These are phyloP conservation scores for Nibea coibor DNA, from an alignment of 2,113 vertebrate genomes.

Conservation along the genomic window DNA sequence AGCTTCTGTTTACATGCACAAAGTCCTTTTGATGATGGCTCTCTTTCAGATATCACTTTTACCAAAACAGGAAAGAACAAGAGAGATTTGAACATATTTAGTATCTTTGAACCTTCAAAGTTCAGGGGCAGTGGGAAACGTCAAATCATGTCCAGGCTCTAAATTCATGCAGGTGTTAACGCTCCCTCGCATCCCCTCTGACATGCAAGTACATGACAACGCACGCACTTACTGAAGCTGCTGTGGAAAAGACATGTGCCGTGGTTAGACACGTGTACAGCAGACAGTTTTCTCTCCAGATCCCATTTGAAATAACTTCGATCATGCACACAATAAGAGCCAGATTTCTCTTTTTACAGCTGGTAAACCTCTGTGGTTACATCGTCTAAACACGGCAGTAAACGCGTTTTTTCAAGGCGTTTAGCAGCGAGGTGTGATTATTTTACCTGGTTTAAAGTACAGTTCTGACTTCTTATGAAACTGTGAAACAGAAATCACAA, in stretches of 20 bases:
- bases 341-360: neutral
- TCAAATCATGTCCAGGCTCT: neutral
- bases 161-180: neutral
- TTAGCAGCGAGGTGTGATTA: neutral
- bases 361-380: neutral
- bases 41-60: neutral
- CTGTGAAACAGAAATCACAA: neutral
- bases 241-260: too few species aligned
- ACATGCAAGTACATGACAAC: too few species aligned
- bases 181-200: too few species aligned
- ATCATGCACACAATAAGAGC: neutral
- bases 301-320: too few species aligned
- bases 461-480: neutral
- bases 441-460: neutral
- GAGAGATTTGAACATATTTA: neutral
- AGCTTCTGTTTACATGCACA: slow-evolving; percentile 16
- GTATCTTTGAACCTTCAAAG: neutral
- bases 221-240: too few species aligned
- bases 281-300: too few species aligned
- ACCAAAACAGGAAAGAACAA: slow-evolving; percentile 4
- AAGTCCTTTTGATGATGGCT: slow-evolving; percentile 20
- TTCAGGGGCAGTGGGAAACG: neutral
- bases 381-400: neutral
- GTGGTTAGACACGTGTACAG: too few species aligned
- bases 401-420: neutral